Evolutionary conservation across 2,888 invertebrate genomes (phyloP), one percentile per base, ranked within the genome.

Genomic region (Stenchaetothrips biformis): DNA sequence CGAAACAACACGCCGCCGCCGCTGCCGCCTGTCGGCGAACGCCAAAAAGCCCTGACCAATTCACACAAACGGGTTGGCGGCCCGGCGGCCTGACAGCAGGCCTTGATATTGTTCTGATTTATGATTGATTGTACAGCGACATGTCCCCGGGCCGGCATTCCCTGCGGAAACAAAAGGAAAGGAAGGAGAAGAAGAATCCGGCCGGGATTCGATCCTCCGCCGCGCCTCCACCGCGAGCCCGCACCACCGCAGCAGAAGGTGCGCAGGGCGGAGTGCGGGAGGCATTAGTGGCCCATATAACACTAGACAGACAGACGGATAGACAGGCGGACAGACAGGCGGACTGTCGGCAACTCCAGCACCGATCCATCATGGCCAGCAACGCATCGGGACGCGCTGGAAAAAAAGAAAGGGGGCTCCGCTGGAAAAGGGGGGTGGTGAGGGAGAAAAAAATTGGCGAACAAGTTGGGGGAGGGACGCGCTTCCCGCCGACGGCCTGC

Each of bases 321-420:
- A n/a, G 18, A 6, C n/a, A n/a, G n/a, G n/a, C 67, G 67, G 67
- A 6, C 9, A 21, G 67, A 21, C 21, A 59, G 59, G 59, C 59
- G 59, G 59, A 59, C 59, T 74, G 67, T 74, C 67, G 67, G 67
- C 67, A 74, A 74, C 67, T 74, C 67, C 67, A 25, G 67, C 67
- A 21, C 67, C 67, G 67, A 74, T 74, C 67, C 67, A 74, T 74
- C 67, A 74, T 74, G 67, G 67, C 67, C 25, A 59, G 59, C 59
- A 74, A 7, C 67, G 67, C 67, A 74, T 74, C 67, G 11, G 21
- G 67, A 74, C 25, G 67, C 59, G 18, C 59, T 59, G 59, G 67
- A 7, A 21, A 21, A 74, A 79, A 74, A 74, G 21, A 25, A 74
- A 74, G 21, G 67, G 25, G 67, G 67, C 37, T 37, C 37, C 37